phyloP scores from a whole-genome alignment of 2,888 invertebrate species.

The Epinotia brunnichana region DNA sequence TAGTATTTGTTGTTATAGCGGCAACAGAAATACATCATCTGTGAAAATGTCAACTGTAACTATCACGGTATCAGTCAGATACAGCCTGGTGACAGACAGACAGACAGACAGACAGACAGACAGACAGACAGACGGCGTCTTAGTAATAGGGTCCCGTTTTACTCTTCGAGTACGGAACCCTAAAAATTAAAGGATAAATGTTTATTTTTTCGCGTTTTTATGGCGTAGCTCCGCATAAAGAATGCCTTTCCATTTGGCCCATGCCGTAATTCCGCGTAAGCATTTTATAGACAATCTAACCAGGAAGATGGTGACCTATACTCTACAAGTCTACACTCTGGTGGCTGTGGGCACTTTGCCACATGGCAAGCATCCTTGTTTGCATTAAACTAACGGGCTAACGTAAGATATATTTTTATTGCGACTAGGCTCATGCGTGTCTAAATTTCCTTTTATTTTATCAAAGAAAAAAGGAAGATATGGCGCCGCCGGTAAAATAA shows the following conservation, averaged over 20 bases:
- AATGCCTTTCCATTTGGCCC: not conserved
- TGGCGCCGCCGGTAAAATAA: too few relatives aligned
- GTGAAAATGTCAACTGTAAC: too few relatives aligned
- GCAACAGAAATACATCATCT: too few relatives aligned
- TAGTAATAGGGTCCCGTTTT: too few relatives aligned
- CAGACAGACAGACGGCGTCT: too few relatives aligned
- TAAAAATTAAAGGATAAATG: too few relatives aligned
- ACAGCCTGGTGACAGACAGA: too few relatives aligned
- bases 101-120: too few relatives aligned
- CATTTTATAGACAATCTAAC: constrained; percentile 10
- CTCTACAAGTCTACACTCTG: constrained; percentile 25
- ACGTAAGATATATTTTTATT: constrained; percentile 38
- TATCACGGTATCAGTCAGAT: too few relatives aligned
- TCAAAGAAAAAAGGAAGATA: not conserved
- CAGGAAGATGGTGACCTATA: constrained; percentile 33
- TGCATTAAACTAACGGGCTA: constrained; percentile 57
- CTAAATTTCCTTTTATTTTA: constrained; percentile 2
- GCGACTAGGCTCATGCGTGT: constrained; percentile 4
- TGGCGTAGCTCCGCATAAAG: not conserved
- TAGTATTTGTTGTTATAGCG: too few relatives aligned
- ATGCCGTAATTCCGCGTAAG: not conserved
- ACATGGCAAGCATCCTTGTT: constrained; percentile 66
- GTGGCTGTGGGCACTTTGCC: constrained; percentile 67
- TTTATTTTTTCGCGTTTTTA: too few relatives aligned
- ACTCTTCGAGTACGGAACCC: too few relatives aligned